phyloP scores from a whole-genome alignment of 1,140 invertebrate genomes.

The Paralvinella palmiformis region DNA sequence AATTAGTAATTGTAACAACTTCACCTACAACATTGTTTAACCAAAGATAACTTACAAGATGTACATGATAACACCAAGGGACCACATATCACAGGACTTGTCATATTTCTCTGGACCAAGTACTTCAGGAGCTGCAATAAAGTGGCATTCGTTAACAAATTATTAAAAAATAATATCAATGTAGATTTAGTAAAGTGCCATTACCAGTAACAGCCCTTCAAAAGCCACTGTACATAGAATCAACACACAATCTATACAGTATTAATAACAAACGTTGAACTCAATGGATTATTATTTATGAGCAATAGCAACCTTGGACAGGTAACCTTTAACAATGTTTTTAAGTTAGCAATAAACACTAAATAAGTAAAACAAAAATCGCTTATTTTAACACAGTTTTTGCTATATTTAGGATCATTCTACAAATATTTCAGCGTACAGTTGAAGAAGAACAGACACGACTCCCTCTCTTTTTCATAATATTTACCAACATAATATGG shows the following conservation, averaged over 20 bases:
- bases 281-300: too few relatives aligned
- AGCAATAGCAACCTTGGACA: too few relatives aligned
- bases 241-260: neutral
- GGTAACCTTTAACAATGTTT: neutral
- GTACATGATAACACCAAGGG: conserved; percentile 95
- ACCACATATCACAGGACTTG: conserved; percentile 98
- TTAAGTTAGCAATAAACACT: neutral
- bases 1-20: too few relatives aligned
- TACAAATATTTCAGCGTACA: neutral
- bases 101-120: conserved; percentile 96
- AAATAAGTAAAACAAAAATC: neutral
- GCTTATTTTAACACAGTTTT: neutral
- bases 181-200: neutral
- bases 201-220: neutral
- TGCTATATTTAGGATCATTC: neutral
- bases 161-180: neutral
- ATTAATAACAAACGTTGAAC: neutral
- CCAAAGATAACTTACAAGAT: conserved; percentile 68
- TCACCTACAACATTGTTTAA: neutral
- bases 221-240: neutral
- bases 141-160: neutral
- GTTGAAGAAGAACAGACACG: neutral
- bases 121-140: conserved; percentile 77
- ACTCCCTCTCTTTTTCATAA: neutral
- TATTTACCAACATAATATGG: conserved; percentile 91